A percentile compares a stretch with the other conserved stretches of the same genome.
Evolutionary conservation across 2,797 vertebrate genomes (phyloP).

Genomic region (Mallotus villosus): DNA sequence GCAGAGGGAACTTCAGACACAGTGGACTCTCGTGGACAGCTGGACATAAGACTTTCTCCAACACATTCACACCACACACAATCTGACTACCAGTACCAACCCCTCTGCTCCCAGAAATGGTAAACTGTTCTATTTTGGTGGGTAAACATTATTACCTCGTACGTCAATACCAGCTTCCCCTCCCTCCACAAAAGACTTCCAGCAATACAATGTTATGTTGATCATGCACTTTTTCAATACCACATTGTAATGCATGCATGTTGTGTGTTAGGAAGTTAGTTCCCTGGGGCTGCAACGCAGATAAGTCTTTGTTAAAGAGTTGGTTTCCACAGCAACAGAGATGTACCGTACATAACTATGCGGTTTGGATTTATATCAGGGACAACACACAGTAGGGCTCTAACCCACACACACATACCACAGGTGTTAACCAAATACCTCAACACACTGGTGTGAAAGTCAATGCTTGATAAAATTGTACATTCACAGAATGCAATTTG

Average conservation of each 20-base stretch:
- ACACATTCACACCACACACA: no score
- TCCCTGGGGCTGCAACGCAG: no score
- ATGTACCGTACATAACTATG: background rate
- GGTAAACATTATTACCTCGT: no score
- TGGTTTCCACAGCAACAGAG: slow-evolving; percentile 3
- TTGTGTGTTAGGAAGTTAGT: background rate
- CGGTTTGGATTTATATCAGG: background rate
- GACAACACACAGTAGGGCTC: background rate
- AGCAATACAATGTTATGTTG: no score
- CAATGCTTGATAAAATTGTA: slow-evolving; percentile 10
- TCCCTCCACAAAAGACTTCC: no score
- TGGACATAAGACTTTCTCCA: background rate
- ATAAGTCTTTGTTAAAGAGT: background rate
- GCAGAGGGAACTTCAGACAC: slow-evolving; percentile 32
- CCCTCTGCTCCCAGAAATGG: no score
- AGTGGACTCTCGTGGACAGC: no score
- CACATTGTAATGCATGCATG: no score
- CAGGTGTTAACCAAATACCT: slow-evolving; percentile 47
- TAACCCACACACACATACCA: background rate
- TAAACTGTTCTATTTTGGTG: no score
- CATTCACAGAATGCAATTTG: background rate
- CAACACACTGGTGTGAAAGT: slow-evolving; percentile 15
- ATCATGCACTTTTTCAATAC: no score
- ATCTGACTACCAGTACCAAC: no score
- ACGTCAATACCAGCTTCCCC: no score